Evolutionary conservation across 1,140 invertebrate genomes (phyloP), one percentile per base, ranked within the genome.

Genomic region (Hyles euphorbiae): DNA sequence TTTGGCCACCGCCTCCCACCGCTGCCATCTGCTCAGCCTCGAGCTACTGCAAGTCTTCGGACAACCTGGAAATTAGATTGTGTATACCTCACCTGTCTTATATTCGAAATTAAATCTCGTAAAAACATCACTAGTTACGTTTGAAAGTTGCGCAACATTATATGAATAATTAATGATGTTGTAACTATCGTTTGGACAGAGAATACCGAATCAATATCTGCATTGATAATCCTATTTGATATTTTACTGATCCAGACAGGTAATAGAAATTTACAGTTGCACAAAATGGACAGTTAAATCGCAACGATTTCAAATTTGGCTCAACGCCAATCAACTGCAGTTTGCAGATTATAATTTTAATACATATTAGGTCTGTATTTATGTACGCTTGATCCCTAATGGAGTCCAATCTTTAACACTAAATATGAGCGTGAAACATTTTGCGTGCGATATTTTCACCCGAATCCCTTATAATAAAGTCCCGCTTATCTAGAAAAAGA

Each of bases 21-120:
- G 56, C 54, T 57, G 43, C 47, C 63, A 58, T 63, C 50, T 55
- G 49, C 57, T 53, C 62, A 34, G 48, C 57, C 58, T 59, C 57
- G 60, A 71, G 70, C 71, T 56, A 68, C 57, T 61, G 46, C 61
- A 60, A n/a, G 61, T 63, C 71, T 68, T 74, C 65, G 72, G 71
- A 78, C 70, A 70, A 69, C 58, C 67, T 80, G 70, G 70, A 79
- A 78, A 81, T 81, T 77, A 73, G 67, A 81, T 80, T 80, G 68
- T 66, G 64, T 49, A 68, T 78, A 72, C 62, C 64, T 67, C 63
- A 40, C 36, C 8, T 22, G 22, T 22, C 22, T 22, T 22, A 40
- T 40, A 2, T 8, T 40, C 8, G 8, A 40, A 0, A 40, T 40
- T 40, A 22, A 22, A 22, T 22, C 22, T 22, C 22, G 22, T 22